Conservation (phyloP, 2,797 vertebrate genomes). For the Tadarida brasiliensis region DNA sequence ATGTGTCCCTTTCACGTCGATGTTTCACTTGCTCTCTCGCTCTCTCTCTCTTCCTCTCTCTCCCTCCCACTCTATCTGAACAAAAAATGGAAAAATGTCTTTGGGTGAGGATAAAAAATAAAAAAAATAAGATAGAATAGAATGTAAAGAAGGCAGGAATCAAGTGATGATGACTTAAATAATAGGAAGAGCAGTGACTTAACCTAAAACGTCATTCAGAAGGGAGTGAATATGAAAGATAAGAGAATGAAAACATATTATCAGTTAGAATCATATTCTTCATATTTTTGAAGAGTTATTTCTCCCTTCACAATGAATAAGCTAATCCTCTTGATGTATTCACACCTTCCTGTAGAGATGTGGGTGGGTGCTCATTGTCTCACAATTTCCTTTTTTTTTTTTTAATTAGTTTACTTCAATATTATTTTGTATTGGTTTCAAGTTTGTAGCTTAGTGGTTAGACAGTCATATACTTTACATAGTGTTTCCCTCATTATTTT, state of each 20-base stretch:
- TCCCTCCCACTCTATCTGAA: too few relatives aligned
- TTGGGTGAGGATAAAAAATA: too few relatives aligned
- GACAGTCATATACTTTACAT: not conserved
- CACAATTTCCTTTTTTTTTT: not conserved
- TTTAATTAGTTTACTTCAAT: not conserved
- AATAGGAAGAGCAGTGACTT: not conserved
- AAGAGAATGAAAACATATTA: slow-evolving; percentile 50
- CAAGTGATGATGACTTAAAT: not conserved
- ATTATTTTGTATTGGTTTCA: not conserved
- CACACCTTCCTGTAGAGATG: not conserved
- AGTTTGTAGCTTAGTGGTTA: not conserved
- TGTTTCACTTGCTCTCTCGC: too few relatives aligned
- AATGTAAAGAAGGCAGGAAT: slow-evolving; percentile 23
- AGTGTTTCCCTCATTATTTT: not conserved
- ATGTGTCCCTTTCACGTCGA: too few relatives aligned
- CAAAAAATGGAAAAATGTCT: too few relatives aligned
- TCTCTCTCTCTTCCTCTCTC: too few relatives aligned
- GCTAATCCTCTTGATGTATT: not conserved
- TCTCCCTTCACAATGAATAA: slow-evolving; percentile 45
- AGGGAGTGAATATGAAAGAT: slow-evolving; percentile 34
- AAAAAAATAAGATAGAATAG: not conserved
- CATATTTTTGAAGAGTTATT: slow-evolving; percentile 41
- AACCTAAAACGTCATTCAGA: slow-evolving; percentile 44
- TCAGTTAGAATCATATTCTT: slow-evolving; percentile 49
- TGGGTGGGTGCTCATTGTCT: not conserved